Evolutionary conservation across 2,888 invertebrate species (phyloP), one percentile per base, ranked within the genome.

Genomic region (Mimachlamys varia): DNA sequence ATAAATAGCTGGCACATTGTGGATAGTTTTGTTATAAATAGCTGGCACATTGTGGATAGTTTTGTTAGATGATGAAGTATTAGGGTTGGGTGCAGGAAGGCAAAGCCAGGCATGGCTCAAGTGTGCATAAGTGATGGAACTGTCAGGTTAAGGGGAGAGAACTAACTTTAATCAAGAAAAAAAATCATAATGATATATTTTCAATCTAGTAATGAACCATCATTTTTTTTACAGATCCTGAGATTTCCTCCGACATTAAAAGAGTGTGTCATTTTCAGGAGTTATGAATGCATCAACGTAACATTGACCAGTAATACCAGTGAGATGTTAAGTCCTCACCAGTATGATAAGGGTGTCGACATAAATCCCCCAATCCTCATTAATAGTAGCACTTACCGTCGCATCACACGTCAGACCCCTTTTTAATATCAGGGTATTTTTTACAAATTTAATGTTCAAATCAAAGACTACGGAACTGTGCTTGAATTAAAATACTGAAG

Each of bases 401-500:
- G 33, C 76, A 76, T 76, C 22, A 76, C 27, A 2, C 27, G 76
- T 76, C 27, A 76, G 76, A 33, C 27, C 33, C 76, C 27, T 76
- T 76, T 76, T 76, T 76, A 7, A 76, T 27, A 76, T 33, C 76
- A 76, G 17, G 0, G 13, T 76, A 13, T 33, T 58, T 12, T 76
- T 27, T 7, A 76, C 33, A 76, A 76, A 27, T 76, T 76, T 76
- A 76, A 76, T 76, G 76, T 76, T 76, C 27, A 33, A 76, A 76
- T 76, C 76, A 76, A 76, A 76, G 76, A 76, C 33, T 76, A 27
- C 33, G 76, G 33, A 76, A 27, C 1, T 33, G 33, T 33, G 76
- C 27, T 76, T 33, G 33, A 76, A 76, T 76, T 76, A n/a, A n/a
- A n/a, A n/a, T 76, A 33, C 33, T 33, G 33, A 0, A 76, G 76